Base-by-base conservation (phyloP, 2,888 invertebrate species). In the Salpingus planirostris region DNA sequence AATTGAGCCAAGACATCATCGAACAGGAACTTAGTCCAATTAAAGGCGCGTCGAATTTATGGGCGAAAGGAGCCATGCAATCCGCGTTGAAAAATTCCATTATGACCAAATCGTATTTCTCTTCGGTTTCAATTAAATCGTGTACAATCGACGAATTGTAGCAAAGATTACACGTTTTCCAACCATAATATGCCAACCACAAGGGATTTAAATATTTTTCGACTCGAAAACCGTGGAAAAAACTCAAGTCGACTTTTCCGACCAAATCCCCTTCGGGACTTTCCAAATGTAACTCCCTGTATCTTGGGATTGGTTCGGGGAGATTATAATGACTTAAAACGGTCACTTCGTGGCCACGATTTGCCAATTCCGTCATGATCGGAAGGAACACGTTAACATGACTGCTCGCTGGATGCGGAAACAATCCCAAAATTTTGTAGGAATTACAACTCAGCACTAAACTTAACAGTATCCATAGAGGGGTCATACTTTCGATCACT, bases 81-180 rank as follows among this genome's bases (percentile, higher is more conserved):
- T 85, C 80, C 27, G 73, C 72, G 43, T 80, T 80, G 53, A 86
- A 85, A 33, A 73, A 73, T 60, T 86, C 84, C 30, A 74, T 62
- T 1, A 86, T 55, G 3, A 82, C 67, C 0, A 85, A 57, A 57
- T 87, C 83, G 49, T 74, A 83, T 27, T 71, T 71, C 2, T 65
- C 59, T 40, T 68, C 65, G 3, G 59, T 55, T 27, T 64, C 61
- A 2, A 69, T 34, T 14, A 70, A 58, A 2, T 59, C 36, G 29
- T 47, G 47, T n/a, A 55, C 36, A 0, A 60, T 59, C 11, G 59
- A 50, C 3, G 66, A 63, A 11, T 37, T 11, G 4, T 46, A 30
- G 11, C 36, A 44, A 1, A 21, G 15, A 7, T 39, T 18, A 21
- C 52, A 52, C 1, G 38, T 15, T 7, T 26, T 15, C 10, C 30